These are phyloP conservation scores for Lacerta bilineata DNA, from an alignment of 2,797 vertebrate genomes.

Conservation along the genomic window DNA sequence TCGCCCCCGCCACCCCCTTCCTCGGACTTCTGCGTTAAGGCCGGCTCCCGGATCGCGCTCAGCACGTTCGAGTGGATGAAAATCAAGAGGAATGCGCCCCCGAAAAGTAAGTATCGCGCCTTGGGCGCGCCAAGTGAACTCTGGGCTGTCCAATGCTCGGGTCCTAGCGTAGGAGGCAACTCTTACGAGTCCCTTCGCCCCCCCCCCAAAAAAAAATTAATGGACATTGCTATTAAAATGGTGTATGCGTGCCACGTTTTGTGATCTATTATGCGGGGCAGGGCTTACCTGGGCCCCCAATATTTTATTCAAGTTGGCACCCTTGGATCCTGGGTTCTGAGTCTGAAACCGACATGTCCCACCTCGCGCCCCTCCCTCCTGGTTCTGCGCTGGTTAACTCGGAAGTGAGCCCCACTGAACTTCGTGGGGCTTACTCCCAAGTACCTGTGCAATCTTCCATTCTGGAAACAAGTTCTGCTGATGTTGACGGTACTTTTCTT, in stretches of 20 bases:
- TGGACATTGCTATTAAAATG: too few relatives aligned
- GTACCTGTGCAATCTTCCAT: not conserved
- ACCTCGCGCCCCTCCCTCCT: not conserved
- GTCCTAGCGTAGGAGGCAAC: not conserved
- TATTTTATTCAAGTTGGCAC: too few relatives aligned
- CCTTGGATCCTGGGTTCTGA: not conserved
- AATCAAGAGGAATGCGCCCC: constrained; percentile 79
- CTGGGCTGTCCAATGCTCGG: not conserved
- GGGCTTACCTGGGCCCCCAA: too few relatives aligned
- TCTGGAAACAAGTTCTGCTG: not conserved
- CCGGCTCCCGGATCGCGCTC: constrained; percentile 46
- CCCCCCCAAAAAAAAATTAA: too few relatives aligned
- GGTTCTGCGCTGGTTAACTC: not conserved
- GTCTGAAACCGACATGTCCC: not conserved
- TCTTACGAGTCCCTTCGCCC: too few relatives aligned
- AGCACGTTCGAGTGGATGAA: constrained; percentile 85
- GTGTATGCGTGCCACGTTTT: not conserved
- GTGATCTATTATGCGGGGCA: too few relatives aligned
- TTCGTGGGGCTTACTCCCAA: not conserved
- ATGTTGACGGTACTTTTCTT: too few relatives aligned
- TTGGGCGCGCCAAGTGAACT: not conserved
- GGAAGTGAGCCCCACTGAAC: not conserved
- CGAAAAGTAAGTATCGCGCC: constrained; percentile 79
- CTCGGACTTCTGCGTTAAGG: constrained; percentile 30
- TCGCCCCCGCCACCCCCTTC: constrained; percentile 59